Percentiles rank a stretch among this genome's conserved stretches.
These are phyloP conservation scores for Thymelicus lineola DNA, from an alignment of 2,888 invertebrate species.

Conservation along the genomic window DNA sequence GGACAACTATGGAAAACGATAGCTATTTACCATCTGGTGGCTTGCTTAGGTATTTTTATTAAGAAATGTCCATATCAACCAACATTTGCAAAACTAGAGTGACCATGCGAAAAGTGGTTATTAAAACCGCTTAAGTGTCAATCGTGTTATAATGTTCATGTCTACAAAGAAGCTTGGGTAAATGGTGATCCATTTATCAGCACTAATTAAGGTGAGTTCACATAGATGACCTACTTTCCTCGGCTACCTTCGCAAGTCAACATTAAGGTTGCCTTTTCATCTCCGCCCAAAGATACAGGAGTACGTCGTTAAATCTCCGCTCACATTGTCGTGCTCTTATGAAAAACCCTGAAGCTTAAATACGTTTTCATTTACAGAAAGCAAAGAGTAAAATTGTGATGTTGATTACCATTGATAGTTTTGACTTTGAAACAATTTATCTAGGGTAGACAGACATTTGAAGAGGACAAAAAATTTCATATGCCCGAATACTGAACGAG, in stretches of 20 bases:
- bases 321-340: slow-evolving; percentile 5
- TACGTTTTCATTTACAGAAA: neutral
- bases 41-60: too few relatives aligned
- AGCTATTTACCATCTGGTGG: too few relatives aligned
- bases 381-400: too few relatives aligned
- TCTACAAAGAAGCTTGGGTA: neutral
- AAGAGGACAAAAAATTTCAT: too few relatives aligned
- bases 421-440: too few relatives aligned
- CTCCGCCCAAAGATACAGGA: slow-evolving; percentile 17
- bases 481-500: too few relatives aligned
- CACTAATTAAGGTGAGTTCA: slow-evolving; percentile 35
- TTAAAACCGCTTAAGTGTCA: neutral
- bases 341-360: neutral
- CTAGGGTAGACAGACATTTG: too few relatives aligned
- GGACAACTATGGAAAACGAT: too few relatives aligned
- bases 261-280: slow-evolving; percentile 30
- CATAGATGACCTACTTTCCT: slow-evolving; percentile 28
- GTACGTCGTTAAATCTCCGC: slow-evolving; percentile 22
- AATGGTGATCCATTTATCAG: slow-evolving; percentile 13
- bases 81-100: too few relatives aligned
- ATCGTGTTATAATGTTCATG: neutral
- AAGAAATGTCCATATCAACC: too few relatives aligned
- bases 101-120: too few relatives aligned
- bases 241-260: slow-evolving; percentile 25
- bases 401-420: too few relatives aligned